Conservation (phyloP, 2,797 vertebrate genomes). For the Typhlichthys subterraneus region DNA sequence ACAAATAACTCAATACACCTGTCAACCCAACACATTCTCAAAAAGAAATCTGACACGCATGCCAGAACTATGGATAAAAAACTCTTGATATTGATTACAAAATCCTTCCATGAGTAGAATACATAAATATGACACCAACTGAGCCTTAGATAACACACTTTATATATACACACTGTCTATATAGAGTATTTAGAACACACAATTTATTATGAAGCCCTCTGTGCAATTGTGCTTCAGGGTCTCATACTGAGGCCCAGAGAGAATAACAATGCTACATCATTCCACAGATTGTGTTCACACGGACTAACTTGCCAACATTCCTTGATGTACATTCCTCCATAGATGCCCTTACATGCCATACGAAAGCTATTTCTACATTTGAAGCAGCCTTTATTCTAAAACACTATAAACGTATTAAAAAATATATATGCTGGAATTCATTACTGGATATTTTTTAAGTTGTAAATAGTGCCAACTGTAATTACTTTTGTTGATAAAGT, state of each 20-base stretch:
- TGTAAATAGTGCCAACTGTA: conserved; percentile 38
- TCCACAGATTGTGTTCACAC: conserved; percentile 64
- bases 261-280: conserved; percentile 38
- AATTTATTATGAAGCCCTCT: conserved; percentile 65
- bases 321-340: conserved; percentile 29
- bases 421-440: conserved; percentile 46
- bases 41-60: conserved; percentile 59
- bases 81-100: conserved; percentile 57
- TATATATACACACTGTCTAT: conserved; percentile 43
- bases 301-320: conserved; percentile 55
- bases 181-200: conserved; percentile 63
- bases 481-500: conserved; percentile 12
- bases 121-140: conserved; percentile 65
- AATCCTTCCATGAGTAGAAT: conserved; percentile 69
- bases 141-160: conserved; percentile 63
- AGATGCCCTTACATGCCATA: conserved; percentile 10
- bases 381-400: conserved; percentile 47
- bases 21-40: conserved; percentile 39
- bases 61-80: conserved; percentile 61
- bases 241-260: conserved; percentile 52
- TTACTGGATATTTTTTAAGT: conserved; percentile 42
- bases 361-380: conserved; percentile 13
- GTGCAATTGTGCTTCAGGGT: conserved; percentile 63
- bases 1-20: conserved; percentile 56
- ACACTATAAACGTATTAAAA: conserved; percentile 28